Percentiles rank a stretch among this genome's conserved stretches.
These are phyloP conservation scores for Baronia brevicornis DNA, from an alignment of 2,888 invertebrate genomes.

Conservation along the genomic window DNA sequence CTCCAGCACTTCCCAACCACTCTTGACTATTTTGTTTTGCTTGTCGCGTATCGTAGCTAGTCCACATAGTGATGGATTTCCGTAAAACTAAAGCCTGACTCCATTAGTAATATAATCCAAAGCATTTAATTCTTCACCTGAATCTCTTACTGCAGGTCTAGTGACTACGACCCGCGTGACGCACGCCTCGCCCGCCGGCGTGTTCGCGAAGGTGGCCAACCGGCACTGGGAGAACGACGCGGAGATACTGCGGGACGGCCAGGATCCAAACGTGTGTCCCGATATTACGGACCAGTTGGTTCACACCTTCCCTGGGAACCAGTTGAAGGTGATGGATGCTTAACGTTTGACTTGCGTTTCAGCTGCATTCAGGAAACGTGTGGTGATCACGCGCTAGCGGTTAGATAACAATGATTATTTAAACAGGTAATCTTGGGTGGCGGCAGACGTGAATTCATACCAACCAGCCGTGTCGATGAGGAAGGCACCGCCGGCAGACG, in stretches of 20 bases:
- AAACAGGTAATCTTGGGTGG: conserved; percentile 82
- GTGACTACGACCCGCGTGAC: conserved; percentile 86
- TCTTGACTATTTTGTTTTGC: no score
- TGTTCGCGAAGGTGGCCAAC: conserved; percentile 79
- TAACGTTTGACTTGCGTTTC: background rate
- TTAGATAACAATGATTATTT: conserved; percentile 2
- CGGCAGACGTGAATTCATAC: conserved; percentile 79
- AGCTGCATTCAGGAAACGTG: conserved; percentile 7
- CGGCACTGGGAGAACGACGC: conserved; percentile 82
- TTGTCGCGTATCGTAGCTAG: no score
- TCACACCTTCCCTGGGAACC: conserved; percentile 75
- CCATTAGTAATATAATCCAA: background rate
- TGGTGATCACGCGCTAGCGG: background rate
- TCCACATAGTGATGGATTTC: conserved; percentile 1
- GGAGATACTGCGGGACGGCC: conserved; percentile 49
- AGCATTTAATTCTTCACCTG: no score
- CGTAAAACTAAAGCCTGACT: background rate
- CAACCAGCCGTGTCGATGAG: conserved; percentile 62
- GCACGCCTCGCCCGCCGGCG: conserved; percentile 83
- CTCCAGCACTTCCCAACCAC: no score
- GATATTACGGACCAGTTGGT: conserved; percentile 85
- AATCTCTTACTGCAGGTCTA: conserved; percentile 49
- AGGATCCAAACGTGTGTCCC: conserved; percentile 66
- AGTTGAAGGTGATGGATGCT: conserved; percentile 75
- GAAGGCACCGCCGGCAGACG: conserved; percentile 59